These are phyloP conservation scores for Phoxinus dragarum DNA, from an alignment of 2,797 vertebrate species.

Conservation along the genomic window DNA sequence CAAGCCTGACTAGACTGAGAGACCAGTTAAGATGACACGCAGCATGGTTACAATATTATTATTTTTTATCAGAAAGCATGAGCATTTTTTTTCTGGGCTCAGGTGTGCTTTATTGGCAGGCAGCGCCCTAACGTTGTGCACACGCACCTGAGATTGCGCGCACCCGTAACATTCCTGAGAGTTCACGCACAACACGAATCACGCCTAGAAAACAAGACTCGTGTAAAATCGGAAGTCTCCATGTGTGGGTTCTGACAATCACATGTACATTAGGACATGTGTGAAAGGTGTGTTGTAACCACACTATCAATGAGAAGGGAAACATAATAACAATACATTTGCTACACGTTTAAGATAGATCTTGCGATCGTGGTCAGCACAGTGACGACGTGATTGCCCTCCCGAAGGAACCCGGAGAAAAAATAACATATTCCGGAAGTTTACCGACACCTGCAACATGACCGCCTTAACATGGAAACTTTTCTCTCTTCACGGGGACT, in stretches of 20 bases:
- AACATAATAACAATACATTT: background rate
- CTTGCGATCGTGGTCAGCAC: background rate
- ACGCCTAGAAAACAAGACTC: conserved; percentile 23
- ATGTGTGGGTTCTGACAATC: conserved; percentile 8
- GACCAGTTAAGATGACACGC: background rate
- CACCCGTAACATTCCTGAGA: conserved; percentile 23
- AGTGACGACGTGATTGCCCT: conserved; percentile 38
- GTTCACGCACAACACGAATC: conserved; percentile 14
- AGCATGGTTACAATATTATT: background rate
- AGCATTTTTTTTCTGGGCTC: conserved; percentile 6
- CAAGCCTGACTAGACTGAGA: background rate
- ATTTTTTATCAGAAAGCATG: background rate
- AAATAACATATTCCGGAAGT: conserved; percentile 60
- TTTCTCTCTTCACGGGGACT: conserved; percentile 15
- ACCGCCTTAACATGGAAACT: conserved; percentile 53
- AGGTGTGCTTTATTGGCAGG: conserved; percentile 47
- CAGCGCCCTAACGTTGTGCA: conserved; percentile 54
- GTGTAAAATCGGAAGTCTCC: conserved; percentile 20
- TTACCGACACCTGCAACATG: conserved; percentile 60
- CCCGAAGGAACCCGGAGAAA: conserved; percentile 37
- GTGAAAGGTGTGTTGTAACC: conserved; percentile 16
- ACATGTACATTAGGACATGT: background rate
- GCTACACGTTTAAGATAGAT: conserved; percentile 10
- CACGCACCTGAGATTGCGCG: conserved; percentile 55
- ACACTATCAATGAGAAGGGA: background rate